Evolutionary conservation across 2,113 vertebrate species (phyloP).

Genomic region (Pogonocichla stellata): DNA sequence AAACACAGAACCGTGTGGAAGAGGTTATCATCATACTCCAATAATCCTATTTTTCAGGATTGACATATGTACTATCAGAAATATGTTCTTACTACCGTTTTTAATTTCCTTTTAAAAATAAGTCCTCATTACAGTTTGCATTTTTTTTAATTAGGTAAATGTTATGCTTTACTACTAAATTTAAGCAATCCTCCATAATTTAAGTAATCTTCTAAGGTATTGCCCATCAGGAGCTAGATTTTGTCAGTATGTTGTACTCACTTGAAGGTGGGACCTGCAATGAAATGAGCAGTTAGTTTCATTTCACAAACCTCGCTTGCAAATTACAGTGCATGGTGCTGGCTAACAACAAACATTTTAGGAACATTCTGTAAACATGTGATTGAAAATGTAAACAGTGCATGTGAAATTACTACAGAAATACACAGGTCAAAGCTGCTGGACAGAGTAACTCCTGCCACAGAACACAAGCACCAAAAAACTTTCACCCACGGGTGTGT

Average conservation of each 20-base stretch:
- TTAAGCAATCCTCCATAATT: not conserved
- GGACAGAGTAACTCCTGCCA: not conserved
- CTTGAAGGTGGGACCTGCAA: slow-evolving; percentile 9
- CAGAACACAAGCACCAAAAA: not conserved
- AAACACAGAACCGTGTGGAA: not conserved
- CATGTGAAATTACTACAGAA: fast-evolving
- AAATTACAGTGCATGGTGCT: not conserved
- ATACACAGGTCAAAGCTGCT: not conserved
- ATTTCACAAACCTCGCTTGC: not conserved
- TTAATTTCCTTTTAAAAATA: not conserved
- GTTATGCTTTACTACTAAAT: not conserved
- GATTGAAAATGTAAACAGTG: not conserved
- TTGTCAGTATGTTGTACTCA: not conserved
- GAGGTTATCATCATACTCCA: not conserved
- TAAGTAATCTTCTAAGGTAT: not conserved
- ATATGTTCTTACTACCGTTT: not conserved
- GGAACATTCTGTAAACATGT: not conserved
- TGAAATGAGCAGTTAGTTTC: slow-evolving; percentile 10
- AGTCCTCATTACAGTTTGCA: not conserved
- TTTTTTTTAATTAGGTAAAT: not conserved
- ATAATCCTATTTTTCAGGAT: not conserved
- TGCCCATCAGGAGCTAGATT: not conserved
- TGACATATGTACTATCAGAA: not conserved
- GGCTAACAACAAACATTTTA: not conserved
- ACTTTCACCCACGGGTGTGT: not conserved